Base-by-base conservation (phyloP, 2,113 vertebrate genomes). In the Centropus unirufus region DNA sequence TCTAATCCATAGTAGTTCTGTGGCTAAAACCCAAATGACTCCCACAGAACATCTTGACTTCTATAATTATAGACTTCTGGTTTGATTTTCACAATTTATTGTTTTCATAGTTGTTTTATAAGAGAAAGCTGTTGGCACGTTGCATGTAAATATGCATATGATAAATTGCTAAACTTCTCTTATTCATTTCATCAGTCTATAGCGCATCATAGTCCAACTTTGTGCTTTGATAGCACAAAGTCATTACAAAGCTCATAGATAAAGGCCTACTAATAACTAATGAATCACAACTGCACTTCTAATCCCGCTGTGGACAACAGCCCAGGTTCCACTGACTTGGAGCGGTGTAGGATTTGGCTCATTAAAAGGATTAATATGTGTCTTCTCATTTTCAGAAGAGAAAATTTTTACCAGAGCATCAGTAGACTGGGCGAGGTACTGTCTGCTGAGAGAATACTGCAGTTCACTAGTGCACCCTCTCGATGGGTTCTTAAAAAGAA, bases 361-460 rank as follows among this genome's bases (percentile, higher is more conserved):
- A 2, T 67, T 69, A 8, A 44, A 74, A 44, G 87, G 6, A 79
- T 80, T 29, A 23, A 30, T 70, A 23, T 18, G 19, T 5, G 21
- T 52, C 34, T 78, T 72, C 76, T 79, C 21, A n/a, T 20, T 0
- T 52, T 36, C 36, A 36, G 36, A 36, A 36, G 36, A 36, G 36
- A 36, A 36, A 36, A 36, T 36, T 36, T 36, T 72, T 68, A 49
- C 58, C 39, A n/a, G 55, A 54, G 17, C 54, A n/a, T 51, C 52
- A 6, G 47, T 21, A 44, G 80, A 8, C 19, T 16, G 29, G 14
- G 58, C 73, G 51, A n/a, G 0, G 2, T 9, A 18, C 29, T 1
- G 0, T 32, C 15, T 52, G 44, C 66, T 0, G 0, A 4, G 40
- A 69, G 4, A 6, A 34, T 6, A 22, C 36, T 62, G 54, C 47